Evolutionary conservation across 2,888 invertebrate species (phyloP).

Genomic region (Bombylius major): DNA sequence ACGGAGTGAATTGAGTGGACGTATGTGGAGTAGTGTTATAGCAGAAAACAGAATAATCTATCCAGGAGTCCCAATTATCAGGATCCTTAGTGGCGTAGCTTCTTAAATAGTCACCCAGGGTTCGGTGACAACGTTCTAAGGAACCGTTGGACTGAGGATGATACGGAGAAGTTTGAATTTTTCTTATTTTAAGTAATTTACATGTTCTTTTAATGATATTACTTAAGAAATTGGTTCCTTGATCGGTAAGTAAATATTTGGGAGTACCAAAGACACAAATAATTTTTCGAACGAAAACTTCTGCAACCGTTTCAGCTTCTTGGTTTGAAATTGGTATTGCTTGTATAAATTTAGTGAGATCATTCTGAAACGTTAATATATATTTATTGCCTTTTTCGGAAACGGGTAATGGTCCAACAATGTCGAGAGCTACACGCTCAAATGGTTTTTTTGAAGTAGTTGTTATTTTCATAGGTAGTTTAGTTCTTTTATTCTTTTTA

Average conservation of each 20-base stretch:
- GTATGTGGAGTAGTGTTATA: conserved; percentile 21
- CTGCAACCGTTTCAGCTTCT: too few relatives aligned
- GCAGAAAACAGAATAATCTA: conserved; percentile 21
- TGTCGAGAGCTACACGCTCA: not conserved
- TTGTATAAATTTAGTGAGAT: not conserved
- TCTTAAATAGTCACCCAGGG: conserved; percentile 22
- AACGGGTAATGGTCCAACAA: not conserved
- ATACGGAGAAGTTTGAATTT: conserved; percentile 1
- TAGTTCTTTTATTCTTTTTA: not conserved
- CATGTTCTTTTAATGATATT: conserved; percentile 14
- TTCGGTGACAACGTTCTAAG: conserved; percentile 23
- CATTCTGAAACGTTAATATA: not conserved
- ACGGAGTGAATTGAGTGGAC: not conserved
- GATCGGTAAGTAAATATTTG: not conserved
- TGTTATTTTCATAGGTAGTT: conserved; percentile 6
- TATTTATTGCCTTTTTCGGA: not conserved
- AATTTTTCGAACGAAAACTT: not conserved
- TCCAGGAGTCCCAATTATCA: conserved; percentile 24
- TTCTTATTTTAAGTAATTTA: not conserved
- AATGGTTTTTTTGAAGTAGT: not conserved
- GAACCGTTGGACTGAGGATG: conserved; percentile 18
- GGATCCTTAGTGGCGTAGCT: conserved; percentile 20
- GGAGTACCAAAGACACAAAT: not conserved
- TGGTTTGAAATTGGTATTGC: not conserved
- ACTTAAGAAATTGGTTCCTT: conserved; percentile 1